phyloP scores from a whole-genome alignment of 2,113 vertebrate genomes.

The Camelus dromedarius region DNA sequence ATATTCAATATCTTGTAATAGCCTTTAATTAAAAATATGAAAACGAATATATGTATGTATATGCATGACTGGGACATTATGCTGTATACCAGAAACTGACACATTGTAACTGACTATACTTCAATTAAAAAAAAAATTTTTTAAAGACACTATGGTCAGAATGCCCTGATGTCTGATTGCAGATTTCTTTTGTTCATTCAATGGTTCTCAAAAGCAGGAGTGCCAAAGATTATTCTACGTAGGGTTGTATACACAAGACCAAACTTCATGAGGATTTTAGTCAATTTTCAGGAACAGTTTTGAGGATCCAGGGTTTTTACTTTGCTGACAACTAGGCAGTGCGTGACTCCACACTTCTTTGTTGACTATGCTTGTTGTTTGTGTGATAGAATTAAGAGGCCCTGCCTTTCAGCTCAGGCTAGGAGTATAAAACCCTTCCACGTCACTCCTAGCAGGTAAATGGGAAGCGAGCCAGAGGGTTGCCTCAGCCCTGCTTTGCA shows the following conservation, averaged over 20 bases:
- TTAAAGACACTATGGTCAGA: background rate
- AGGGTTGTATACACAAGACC: background rate
- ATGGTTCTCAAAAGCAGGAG: background rate
- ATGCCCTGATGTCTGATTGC: background rate
- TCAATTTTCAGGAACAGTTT: background rate
- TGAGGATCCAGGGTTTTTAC: background rate
- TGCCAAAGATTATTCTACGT: background rate
- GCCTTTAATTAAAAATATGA: too few relatives aligned
- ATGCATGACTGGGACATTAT: too few relatives aligned
- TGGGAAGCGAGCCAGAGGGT: background rate
- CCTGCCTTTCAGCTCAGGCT: background rate
- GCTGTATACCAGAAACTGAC: too few relatives aligned
- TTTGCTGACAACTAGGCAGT: background rate
- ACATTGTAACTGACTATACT: too few relatives aligned
- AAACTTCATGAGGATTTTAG: background rate
- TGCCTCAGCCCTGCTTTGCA: background rate
- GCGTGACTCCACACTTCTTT: background rate
- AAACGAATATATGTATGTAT: too few relatives aligned
- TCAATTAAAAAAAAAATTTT: too few relatives aligned
- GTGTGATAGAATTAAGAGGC: background rate
- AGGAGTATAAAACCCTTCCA: background rate
- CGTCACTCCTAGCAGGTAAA: background rate
- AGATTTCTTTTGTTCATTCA: background rate
- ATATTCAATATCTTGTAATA: too few relatives aligned
- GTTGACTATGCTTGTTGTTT: background rate